These are phyloP conservation scores for Gouania willdenowi DNA, from an alignment of 2,797 vertebrate species.

Conservation along the genomic window DNA sequence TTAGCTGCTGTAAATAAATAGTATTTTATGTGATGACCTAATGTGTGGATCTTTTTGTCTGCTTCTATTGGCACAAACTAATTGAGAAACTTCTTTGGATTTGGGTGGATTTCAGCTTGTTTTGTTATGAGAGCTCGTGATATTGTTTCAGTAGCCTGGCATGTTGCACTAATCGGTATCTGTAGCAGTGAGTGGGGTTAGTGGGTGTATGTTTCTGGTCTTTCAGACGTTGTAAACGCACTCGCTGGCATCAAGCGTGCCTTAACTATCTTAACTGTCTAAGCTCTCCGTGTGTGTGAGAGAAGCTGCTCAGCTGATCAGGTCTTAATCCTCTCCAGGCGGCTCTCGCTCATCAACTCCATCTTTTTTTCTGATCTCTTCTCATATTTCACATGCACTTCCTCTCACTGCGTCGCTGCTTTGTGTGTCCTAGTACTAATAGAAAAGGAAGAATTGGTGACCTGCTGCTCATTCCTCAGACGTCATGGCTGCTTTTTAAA, in stretches of 20 bases:
- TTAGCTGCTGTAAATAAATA: too few relatives aligned
- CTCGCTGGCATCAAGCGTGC: slow-evolving; percentile 10
- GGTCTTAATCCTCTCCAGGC: slow-evolving; percentile 40
- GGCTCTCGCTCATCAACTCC: slow-evolving; percentile 13
- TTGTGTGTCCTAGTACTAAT: slow-evolving; percentile 5
- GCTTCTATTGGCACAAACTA: too few relatives aligned
- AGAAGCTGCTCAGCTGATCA: slow-evolving; percentile 32
- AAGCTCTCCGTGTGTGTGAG: slow-evolving; percentile 27
- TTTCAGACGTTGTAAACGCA: background rate
- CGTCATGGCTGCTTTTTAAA: slow-evolving; percentile 19
- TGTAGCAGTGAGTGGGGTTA: background rate
- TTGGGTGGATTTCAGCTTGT: too few relatives aligned
- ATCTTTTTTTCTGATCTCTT: background rate
- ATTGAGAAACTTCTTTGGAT: too few relatives aligned
- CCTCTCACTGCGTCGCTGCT: background rate
- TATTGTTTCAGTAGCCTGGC: background rate
- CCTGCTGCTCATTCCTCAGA: slow-evolving; percentile 5
- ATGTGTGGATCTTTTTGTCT: too few relatives aligned
- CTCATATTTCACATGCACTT: slow-evolving; percentile 8
- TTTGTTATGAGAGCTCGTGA: too few relatives aligned
- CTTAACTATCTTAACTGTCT: slow-evolving; percentile 33
- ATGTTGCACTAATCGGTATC: too few relatives aligned
- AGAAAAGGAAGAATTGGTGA: slow-evolving; percentile 5
- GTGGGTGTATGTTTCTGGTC: background rate
- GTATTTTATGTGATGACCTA: too few relatives aligned